Conservation (phyloP, 2,113 vertebrate genomes). For the Sula dactylatra region DNA sequence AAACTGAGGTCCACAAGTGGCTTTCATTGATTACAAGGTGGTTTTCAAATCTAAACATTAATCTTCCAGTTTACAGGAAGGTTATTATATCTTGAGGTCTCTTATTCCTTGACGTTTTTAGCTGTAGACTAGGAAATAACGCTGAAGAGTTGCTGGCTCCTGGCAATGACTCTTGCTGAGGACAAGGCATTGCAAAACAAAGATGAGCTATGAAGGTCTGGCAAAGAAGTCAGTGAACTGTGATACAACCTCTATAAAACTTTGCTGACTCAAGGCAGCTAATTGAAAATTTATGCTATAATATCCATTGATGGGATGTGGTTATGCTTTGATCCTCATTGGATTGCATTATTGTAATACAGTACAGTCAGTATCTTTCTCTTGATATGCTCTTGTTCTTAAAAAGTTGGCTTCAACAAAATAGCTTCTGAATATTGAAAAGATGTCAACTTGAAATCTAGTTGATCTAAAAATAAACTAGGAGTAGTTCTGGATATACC, state of each 20-base stretch:
- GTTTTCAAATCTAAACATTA: background rate
- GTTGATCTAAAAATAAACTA: background rate
- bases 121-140: background rate
- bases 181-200: background rate
- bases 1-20: background rate
- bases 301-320: background rate
- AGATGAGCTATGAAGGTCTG: conserved; percentile 30
- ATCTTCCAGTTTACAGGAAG: background rate
- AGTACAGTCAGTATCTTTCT: background rate
- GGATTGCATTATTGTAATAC: background rate
- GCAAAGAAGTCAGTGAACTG: background rate
- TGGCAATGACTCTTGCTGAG: conserved; percentile 31
- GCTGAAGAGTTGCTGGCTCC: background rate
- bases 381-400: background rate
- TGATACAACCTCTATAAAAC: background rate
- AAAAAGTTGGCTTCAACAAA: background rate
- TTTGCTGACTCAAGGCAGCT: conserved; percentile 43
- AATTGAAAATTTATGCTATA: background rate
- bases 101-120: background rate
- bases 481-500: background rate
- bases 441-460: background rate
- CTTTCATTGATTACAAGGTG: background rate
- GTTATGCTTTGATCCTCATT: conserved; percentile 1
- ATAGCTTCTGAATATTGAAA: background rate
- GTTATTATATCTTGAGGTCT: background rate